Evolutionary conservation across 2,888 invertebrate genomes (phyloP), one percentile per base, ranked within the genome.

Genomic region (Dendrolimus houi): DNA sequence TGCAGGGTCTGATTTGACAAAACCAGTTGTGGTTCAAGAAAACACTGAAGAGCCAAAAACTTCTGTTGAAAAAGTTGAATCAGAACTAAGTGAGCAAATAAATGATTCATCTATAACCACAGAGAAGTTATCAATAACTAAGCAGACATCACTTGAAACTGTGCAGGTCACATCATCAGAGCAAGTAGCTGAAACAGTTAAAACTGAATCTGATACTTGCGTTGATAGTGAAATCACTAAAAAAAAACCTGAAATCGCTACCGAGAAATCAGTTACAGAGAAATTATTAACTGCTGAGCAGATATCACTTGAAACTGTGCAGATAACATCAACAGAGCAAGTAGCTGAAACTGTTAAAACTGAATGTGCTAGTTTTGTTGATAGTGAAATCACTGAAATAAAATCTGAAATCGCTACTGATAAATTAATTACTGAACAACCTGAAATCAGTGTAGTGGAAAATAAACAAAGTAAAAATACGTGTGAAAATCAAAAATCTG

Each of bases 401-500:
- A 47, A 47, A 47, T 2, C 47, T 47, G 47, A 47, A 7, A 47
- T 47, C 47, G 6, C 47, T 47, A 10, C 47, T 47, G 47, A 47
- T 10, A 12, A 9, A 10, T 47, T 47, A 47, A 47, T 47, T 47
- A 10, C 47, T 47, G 47, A 47, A 47, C 9, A 47, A 47, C 9
- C 47, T 47, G 3, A 47, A 47, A 47, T 29, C 6, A 47, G 8
- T 29, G 3, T 29, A 29, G 29, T 29, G 29, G 29, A 29, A 29
- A 12, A 12, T 9, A 47, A 8, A 47, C 9, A 47, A 9, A 47
- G 12, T 47, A 9, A 47, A 47, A 12, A 47, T 10, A 58, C 47
- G 41, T 61, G 14, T 62, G 64, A 41, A 59, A 57, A 52, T 57
- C 63, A 53, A 58, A 60, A 53, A 60, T 59, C 52, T 60, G 62